Base-by-base conservation (phyloP, 1,140 invertebrate species). In the Heliconius himera region DNA sequence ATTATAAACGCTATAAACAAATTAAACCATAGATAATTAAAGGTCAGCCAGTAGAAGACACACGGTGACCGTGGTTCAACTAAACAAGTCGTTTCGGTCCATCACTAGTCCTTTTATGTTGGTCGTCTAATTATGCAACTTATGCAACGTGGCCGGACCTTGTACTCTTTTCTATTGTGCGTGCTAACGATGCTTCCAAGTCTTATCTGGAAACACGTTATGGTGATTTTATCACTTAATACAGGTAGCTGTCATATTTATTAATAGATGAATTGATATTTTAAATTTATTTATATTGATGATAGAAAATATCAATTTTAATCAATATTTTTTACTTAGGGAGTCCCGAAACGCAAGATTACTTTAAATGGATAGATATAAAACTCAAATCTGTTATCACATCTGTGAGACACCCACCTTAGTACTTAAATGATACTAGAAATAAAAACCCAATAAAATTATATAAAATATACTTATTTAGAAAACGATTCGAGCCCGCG, bases 151-250 rank as follows among this genome's bases (percentile, higher is more conserved):
- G 83, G 84, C 78, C 78, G 76, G 85, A 84, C 91, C 91, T 93
- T 93, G 91, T 88, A 79, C 90, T 91, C 89, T 88, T 89, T 93
- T 89, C 88, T 91, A 93, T 92, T 93, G 90, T 90, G 82, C 83
- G 82, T 85, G 86, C 80, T 83, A 84, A 83, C 83, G 80, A 87
- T 81, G 75, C 74, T 73, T 83, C 77, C 38, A 1, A 38, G 70
- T 20, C 33, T 70, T 81, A 79, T 79, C 79, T 73, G 77, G 76
- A 82, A 83, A 77, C 66, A 77, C 66, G 72, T 85, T 85, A 80
- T 76, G 74, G 79, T 76, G 74, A 80, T 80, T 49, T 76, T 76
- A 80, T 80, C 74, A 38, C 56, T 76, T 76, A 80, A 80, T 76
- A 80, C 79, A 60, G 73, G 77, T 76, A 79, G 71, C 77, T 74